Evolutionary conservation across 2,888 invertebrate species (phyloP), one percentile per base, ranked within the genome.

Genomic region (Byasa hedistus): DNA sequence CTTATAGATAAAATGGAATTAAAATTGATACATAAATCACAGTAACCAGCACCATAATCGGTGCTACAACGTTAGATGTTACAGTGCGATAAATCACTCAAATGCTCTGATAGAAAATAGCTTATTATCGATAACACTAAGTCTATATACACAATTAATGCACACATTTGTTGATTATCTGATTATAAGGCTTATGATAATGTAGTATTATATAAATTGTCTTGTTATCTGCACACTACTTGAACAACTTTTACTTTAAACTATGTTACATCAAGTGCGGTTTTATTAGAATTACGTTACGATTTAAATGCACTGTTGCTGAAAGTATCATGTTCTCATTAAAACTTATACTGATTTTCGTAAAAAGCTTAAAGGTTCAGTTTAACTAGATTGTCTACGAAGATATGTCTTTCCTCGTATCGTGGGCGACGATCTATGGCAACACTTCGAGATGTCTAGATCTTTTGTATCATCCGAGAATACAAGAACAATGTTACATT

Each of bases 51-150:
- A 52, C 52, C 1, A 54, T 21, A 21, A 10, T 22, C 22, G 5
- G 12, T 23, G 52, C 21, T 54, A 54, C n/a, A 21, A 2, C 12
- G 21, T 54, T 57, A 44, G 22, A 61, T 62, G 7, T 58, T 58
- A 66, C 54, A 56, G 17, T 39, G 23, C 27, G 24, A 61, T 61
- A 61, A 52, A 48, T 57, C 22, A 44, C 51, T 57, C 32, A 24
- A 55, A 54, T 36, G 54, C 61, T 39, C 39, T 52, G 54, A 66
- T 22, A 32, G 61, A 52, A 66, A 54, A 57, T 36, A 54, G 57
- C 44, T 58, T 23, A 66, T 58, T 58, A 58, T 54, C 32, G 65
- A 60, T 56, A 65, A 55, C 21, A 19, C 44, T 65, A 61, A 61
- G 32, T 21, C 51, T n/a, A 15, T 62, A 27, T 32, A 27, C 24